Percentiles rank a stretch among this genome's conserved stretches.
phyloP scores from a whole-genome alignment of 2,888 invertebrate genomes.

The Caenorhabditis zanzibari region DNA sequence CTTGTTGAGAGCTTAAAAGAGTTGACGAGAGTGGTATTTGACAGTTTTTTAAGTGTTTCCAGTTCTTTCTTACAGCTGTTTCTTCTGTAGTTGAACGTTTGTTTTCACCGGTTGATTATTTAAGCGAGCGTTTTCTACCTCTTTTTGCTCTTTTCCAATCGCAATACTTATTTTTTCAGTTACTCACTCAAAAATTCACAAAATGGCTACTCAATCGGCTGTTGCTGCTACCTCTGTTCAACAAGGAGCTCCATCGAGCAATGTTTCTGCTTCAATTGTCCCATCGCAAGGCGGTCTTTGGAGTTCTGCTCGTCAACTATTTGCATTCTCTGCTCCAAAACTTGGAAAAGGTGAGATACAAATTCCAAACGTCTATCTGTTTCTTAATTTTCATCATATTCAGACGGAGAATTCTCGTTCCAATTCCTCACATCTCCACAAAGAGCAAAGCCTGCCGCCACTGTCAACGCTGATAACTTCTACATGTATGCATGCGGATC shows the following conservation, averaged over 20 bases:
- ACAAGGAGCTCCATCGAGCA: conserved; percentile 16
- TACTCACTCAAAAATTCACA: neutral
- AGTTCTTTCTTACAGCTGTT: neutral
- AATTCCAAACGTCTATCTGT: neutral
- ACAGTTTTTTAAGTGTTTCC: conserved; percentile 32
- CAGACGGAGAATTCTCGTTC: conserved; percentile 52
- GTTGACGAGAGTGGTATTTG: neutral
- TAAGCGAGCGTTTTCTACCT: neutral
- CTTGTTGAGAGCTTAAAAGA: conserved; percentile 14
- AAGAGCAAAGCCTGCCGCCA: conserved; percentile 58
- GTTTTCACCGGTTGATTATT: neutral
- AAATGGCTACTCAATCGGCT: conserved; percentile 56
- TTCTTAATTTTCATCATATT: neutral
- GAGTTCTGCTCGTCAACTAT: conserved; percentile 47
- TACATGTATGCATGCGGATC: conserved; percentile 68
- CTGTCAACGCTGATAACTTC: conserved; percentile 61
- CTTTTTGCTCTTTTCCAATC: neutral
- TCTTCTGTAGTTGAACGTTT: conserved; percentile 1
- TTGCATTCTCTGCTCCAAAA: conserved; percentile 40
- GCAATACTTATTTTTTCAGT: neutral
- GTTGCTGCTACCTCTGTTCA: conserved; percentile 19
- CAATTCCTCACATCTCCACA: conserved; percentile 53
- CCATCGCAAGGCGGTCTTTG: conserved; percentile 31
- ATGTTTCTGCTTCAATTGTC: neutral
- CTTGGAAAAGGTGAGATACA: conserved; percentile 42